A percentile compares a stretch with the other conserved stretches of the same genome.
Evolutionary conservation across 2,797 vertebrate genomes (phyloP).

Genomic region (Clamator glandarius): DNA sequence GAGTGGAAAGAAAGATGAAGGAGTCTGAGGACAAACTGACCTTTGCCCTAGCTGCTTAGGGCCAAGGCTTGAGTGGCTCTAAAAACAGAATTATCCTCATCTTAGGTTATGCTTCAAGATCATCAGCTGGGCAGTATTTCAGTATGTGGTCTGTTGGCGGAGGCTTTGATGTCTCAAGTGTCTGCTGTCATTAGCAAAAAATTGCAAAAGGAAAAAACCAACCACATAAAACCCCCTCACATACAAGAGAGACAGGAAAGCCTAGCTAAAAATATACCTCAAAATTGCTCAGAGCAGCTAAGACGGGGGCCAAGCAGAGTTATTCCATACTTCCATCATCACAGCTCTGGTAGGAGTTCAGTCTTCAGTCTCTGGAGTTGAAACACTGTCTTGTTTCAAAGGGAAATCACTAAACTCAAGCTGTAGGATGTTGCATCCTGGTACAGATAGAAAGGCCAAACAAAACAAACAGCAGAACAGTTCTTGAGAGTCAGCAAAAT

Average conservation of each 20-base stretch:
- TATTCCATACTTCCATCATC: neutral
- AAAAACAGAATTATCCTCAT: neutral
- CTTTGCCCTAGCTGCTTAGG: neutral
- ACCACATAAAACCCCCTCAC: neutral
- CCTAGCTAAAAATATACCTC: neutral
- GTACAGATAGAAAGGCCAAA: conserved; percentile 36
- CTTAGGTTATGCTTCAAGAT: neutral
- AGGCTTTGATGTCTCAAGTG: neutral
- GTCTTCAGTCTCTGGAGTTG: neutral
- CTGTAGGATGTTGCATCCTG: neutral
- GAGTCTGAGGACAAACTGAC: neutral
- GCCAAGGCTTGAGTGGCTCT: neutral
- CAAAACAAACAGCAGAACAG: conserved; percentile 34
- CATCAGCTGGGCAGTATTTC: neutral
- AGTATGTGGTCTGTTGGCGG: neutral
- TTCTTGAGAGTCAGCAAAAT: conserved; percentile 50
- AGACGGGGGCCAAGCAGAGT: neutral
- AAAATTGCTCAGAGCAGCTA: neutral
- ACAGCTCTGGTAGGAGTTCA: neutral
- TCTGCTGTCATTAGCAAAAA: neutral
- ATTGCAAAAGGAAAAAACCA: neutral
- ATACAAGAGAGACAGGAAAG: neutral
- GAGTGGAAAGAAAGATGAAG: neutral
- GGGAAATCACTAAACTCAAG: neutral
- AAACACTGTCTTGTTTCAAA: conserved; percentile 31